Base-by-base conservation (phyloP, 1,140 invertebrate species). In the Brachystomella parvula region DNA sequence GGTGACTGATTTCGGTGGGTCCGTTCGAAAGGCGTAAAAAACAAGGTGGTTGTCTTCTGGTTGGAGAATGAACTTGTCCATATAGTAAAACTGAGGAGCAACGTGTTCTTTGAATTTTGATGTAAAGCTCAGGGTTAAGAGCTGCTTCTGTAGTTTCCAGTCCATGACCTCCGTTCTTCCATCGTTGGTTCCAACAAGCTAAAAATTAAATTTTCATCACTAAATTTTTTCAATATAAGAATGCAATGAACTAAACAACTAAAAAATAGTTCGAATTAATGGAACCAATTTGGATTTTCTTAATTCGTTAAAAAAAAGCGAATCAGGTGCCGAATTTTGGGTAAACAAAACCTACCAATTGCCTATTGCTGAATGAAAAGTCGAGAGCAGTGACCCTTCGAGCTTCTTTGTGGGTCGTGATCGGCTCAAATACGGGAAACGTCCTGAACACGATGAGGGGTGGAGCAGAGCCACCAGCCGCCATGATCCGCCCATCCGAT, bases 31-130 rank as follows among this genome's bases (percentile, higher is more conserved):
- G 21, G 71, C 64, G 31, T 72, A 72, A 1, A 72, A 39, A 3
- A 39, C 67, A 32, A 72, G 26, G 1, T 61, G 63, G 30, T 67
- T 72, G 26, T 67, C 67, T 66, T 72, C 65, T 0, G 67, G 65
- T 57, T 72, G 71, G 9, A 69, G 15, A 60, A 72, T 62, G 32
- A 69, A 72, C 26, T 72, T 72, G 39, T 72, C 71, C 67, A 72
- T 65, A 29, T 62, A 72, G 31, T 72, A 72, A 47, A 72, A 72
- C 32, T 70, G 71, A 6, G 65, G 9, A 28, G 47, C 28, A 39
- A 72, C 53, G 29, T 69, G 68, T 28, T 72, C 71, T 31, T 72
- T 72, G 33, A 72, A 72, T 39, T 70, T 69, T 9, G 71, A 67
- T 3, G 39, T 47, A 31, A 69, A 72, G 17, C 63, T 47, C 6